These are phyloP conservation scores for Brassicogethes aeneus DNA, from an alignment of 2,888 invertebrate genomes.

Conservation along the genomic window DNA sequence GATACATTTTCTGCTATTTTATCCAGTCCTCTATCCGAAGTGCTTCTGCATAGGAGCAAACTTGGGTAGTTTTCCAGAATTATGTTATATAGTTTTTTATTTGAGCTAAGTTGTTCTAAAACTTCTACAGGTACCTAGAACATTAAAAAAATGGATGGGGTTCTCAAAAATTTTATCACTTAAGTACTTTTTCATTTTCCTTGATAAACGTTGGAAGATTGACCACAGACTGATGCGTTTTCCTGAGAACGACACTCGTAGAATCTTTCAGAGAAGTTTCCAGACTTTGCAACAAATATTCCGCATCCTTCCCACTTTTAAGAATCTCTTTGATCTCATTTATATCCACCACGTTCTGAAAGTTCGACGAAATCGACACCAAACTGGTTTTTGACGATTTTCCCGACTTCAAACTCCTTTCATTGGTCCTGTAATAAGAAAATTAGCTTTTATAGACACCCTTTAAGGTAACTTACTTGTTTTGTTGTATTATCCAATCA, in stretches of 20 bases:
- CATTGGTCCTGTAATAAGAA: background rate
- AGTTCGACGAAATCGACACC: slow-evolving; percentile 39
- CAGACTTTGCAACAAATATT: slow-evolving; percentile 54
- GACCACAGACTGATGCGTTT: slow-evolving; percentile 55
- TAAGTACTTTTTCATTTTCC: slow-evolving; percentile 55
- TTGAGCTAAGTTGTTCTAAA: slow-evolving; percentile 52
- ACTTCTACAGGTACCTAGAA: slow-evolving; percentile 56
- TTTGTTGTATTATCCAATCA: slow-evolving; percentile 70
- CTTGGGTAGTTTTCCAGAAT: slow-evolving; percentile 67
- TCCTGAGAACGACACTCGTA: slow-evolving; percentile 39
- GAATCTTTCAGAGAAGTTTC: slow-evolving; percentile 48
- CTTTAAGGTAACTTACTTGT: slow-evolving; percentile 35
- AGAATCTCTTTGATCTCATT: slow-evolving; percentile 60
- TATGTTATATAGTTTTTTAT: slow-evolving; percentile 58
- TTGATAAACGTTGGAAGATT: slow-evolving; percentile 67
- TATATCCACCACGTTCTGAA: slow-evolving; percentile 47
- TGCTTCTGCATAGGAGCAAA: slow-evolving; percentile 52
- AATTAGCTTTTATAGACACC: background rate
- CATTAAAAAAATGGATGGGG: too few relatives aligned
- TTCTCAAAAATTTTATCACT: too few relatives aligned
- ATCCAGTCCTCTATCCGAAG: slow-evolving; percentile 53
- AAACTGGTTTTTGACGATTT: slow-evolving; percentile 28
- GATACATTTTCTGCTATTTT: slow-evolving; percentile 28
- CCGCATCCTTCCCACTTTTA: slow-evolving; percentile 61
- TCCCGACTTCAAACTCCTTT: slow-evolving; percentile 19